Evolutionary conservation across 1,140 invertebrate species (phyloP).

Genomic region (roundworm (Caenorhabditis elegans)): WBcel235 BX284605.5:13348001-13348500

Average conservation of each 20-base stretch:
- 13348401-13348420: background rate
- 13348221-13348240: conserved; percentile 14
- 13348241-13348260: conserved; percentile 18
- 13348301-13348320: background rate
- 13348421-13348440: background rate
- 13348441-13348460: background rate
- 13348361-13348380: background rate
- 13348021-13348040: background rate
- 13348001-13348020: too few species aligned
- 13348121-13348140: conserved; percentile 1
- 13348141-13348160: background rate
- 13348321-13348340: conserved; percentile 15
- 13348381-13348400: conserved; percentile 25
- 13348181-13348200: background rate
- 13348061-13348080: conserved; percentile 16
- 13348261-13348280: conserved; percentile 4
- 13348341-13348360: conserved; percentile 13
- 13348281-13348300: conserved; percentile 17
- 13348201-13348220: background rate
- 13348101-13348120: background rate
- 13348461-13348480: background rate
- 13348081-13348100: too few species aligned
- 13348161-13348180: conserved; percentile 20
- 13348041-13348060: background rate
- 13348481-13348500: background rate